Base-by-base conservation (phyloP, 1,140 invertebrate species). In the Sycophila sp. region DNA sequence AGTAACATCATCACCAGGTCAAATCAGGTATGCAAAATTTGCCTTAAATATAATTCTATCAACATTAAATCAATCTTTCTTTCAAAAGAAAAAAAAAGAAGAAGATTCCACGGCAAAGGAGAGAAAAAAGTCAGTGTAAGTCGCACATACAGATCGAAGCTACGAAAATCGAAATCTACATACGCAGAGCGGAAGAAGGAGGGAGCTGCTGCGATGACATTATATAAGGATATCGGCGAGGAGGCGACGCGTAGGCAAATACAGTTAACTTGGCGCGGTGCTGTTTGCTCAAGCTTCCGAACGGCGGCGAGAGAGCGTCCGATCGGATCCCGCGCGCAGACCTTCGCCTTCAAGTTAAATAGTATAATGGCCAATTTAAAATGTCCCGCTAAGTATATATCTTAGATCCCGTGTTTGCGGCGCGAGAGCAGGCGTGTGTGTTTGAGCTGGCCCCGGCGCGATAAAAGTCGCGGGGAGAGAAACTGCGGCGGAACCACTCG, bases 361-460 rank as follows among this genome's bases (percentile, higher is more conserved):
- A 85, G 81, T 85, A 85, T 85, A 85, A 85, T 85, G 80, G 84
- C 82, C 83, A 85, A 85, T 85, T 85, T 85, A 85, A 85, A 85
- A 85, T 84, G 79, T 84, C 76, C 73, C 76, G 69, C 65, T 72
- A 36, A 60, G 67, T 42, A 60, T 40, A 47, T 34, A 47, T 69
- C 66, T 59, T 69, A 40, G 66, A 69, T 69, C 47, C 42, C n/a
- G 47, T 51, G 36, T 55, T 60, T 62, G 56, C 42, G 5, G 30
- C 19, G 32, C 15, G 42, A 28, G 45, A 28, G 32, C 24, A 22
- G 6, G 15, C 6, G 0, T 30, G 22, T 60, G 64, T 72, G 51
- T 68, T 69, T 68, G 62, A 60, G 22, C 63, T 59, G 34, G 34
- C 2, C 30, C 53, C 45, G n/a, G 13, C 26, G 58, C 49, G 49